Evolutionary conservation across 2,888 invertebrate genomes (phyloP), one percentile per base, ranked within the genome.

Genomic region (Sialis fuliginosa): DNA sequence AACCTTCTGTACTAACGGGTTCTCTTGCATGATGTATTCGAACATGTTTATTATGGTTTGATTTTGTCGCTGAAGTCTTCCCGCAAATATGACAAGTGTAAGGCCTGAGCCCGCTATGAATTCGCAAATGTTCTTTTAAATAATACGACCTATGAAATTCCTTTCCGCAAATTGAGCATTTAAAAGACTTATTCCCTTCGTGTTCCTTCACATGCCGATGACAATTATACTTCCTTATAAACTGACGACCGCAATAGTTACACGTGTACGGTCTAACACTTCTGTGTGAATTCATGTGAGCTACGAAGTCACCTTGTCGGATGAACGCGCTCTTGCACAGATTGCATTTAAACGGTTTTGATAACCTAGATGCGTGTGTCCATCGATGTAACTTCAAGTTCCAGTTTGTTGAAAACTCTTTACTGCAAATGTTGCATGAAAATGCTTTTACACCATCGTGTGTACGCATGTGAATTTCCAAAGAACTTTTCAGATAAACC

Each of bases 11-110:
- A 54, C 83, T 87, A 52, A 89, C 79, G 35, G 87, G 84, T 63
- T 89, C 89, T 46, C 89, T 69, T 45, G 88, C 87, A 66, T 89
- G 88, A 64, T 90, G 90, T 56, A 89, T 89, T 66, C 83, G 81
- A 49, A 89, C 75, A 63, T 90, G 89, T 63, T 89, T 89, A 58
- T 89, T 88, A 59, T 90, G 89, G 67, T 90, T 90, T 41, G 87
- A 87, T 66, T 89, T 89, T 47, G 89, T 89, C 55, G 85, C 82
- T 43, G 87, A 87, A 6, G 85, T 82, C 66, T 90, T 90, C 33
- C 88, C 89, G 63, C 90, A 90, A 49, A 90, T 84, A 57, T 83
- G 84, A 66, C 90, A 90, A 1, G 83, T 74, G 65, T 80, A 88
- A 33, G 89, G 89, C 46, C 83, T 64, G 35, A 71, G 77, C 0